Conservation (phyloP, 2,888 invertebrate genomes). For the Acleris holmiana region DNA sequence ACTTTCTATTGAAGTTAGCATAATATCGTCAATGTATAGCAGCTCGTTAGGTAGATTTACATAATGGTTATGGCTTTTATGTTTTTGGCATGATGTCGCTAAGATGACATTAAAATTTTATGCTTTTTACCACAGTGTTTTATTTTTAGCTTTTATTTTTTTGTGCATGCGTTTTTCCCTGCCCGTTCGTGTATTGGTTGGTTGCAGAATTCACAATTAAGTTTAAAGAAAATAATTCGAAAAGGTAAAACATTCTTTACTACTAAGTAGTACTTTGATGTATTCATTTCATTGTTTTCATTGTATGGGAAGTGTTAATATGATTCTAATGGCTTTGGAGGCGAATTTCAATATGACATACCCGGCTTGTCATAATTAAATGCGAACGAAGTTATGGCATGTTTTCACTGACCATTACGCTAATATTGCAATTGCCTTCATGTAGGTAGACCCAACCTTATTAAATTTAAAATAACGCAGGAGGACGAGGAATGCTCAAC, state of each 20-base stretch:
- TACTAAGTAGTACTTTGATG: slow-evolving; percentile 8
- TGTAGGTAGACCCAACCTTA: not conserved
- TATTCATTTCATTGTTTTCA: not conserved
- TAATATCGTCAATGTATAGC: slow-evolving; percentile 65
- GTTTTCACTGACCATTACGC: too few species aligned
- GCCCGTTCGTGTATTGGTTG: slow-evolving; percentile 59
- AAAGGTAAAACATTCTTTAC: slow-evolving; percentile 32
- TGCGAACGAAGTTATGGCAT: too few species aligned
- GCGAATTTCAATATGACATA: too few species aligned
- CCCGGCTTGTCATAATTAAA: too few species aligned
- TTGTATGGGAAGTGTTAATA: too few species aligned
- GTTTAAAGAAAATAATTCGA: slow-evolving; percentile 39
- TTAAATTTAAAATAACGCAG: slow-evolving; percentile 48
- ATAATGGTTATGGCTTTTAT: slow-evolving; percentile 72
- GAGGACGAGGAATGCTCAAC: slow-evolving; percentile 82
- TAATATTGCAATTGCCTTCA: too few species aligned
- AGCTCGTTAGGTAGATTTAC: slow-evolving; percentile 64
- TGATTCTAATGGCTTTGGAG: too few species aligned
- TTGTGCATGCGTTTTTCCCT: slow-evolving; percentile 64
- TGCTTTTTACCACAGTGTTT: slow-evolving; percentile 72
- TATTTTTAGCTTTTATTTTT: slow-evolving; percentile 53
- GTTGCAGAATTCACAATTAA: slow-evolving; percentile 75
- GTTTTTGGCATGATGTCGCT: slow-evolving; percentile 79
- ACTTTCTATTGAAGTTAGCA: slow-evolving; percentile 76
- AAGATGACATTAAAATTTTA: slow-evolving; percentile 81